Base-by-base conservation (phyloP, 2,888 invertebrate genomes). In the Epinotia demarniana region DNA sequence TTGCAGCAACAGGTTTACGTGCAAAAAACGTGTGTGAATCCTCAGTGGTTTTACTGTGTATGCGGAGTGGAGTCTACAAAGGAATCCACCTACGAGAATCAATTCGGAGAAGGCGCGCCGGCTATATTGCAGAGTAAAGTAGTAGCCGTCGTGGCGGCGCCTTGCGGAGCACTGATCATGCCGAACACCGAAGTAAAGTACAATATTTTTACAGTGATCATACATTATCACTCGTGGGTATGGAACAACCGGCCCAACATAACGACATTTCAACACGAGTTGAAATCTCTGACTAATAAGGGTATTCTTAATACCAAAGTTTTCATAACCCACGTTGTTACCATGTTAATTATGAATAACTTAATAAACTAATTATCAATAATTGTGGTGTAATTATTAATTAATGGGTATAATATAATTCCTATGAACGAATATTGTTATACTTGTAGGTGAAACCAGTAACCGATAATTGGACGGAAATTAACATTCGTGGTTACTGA, bases 31-130 rank as follows among this genome's bases (percentile, higher is more conserved):
- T 92, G 92, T 78, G 77, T 79, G 23, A 89, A 90, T 78, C 88
- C 90, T 0, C 88, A 86, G 77, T 92, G 91, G 91, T 88, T 88
- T 78, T 90, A 92, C 77, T 90, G 89, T 77, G 79, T 91, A 19
- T 92, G 92, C 75, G 92, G 91, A 43, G 79, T 83, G 23, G 89
- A 92, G 80, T 79, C 82, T 53, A 74, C 81, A 2, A 73, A 77
- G 8, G 66, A 72, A 49, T 68, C 61, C 60, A 85, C 84, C 3
- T 86, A 88, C 77, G 81, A 80, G 4, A 73, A 79, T 0, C 79
- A 85, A 62, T 91, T 91, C 76, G 91, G 91, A 2, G 83, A 86
- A 71, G 92, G 92, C n/a, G 89, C 83, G 1, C 90, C 92, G 3
- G 84, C 90, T 46, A 68, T 90, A 23, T 79, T 83, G 9, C 85